Evolutionary conservation across 2,113 vertebrate species (phyloP).

Genomic region (Coptodon bakossiorum): DNA sequence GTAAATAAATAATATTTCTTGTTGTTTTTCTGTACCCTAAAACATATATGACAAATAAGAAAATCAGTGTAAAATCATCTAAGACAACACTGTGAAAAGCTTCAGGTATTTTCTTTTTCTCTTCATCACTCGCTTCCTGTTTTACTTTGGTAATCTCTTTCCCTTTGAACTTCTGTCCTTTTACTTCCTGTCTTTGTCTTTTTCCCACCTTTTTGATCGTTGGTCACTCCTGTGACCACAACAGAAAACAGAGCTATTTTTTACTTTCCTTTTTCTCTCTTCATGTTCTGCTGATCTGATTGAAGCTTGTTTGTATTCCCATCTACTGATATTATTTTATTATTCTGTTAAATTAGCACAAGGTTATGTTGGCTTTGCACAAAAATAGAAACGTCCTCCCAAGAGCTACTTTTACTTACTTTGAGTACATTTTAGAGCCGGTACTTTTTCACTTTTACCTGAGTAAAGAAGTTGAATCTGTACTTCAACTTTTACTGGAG

Average conservation of each 20-base stretch:
- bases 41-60: neutral
- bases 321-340: neutral
- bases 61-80: neutral
- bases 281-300: neutral
- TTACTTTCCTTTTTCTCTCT: neutral
- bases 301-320: neutral
- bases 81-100: neutral
- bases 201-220: neutral
- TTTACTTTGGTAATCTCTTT: neutral
- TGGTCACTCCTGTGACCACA: neutral
- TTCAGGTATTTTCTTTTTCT: neutral
- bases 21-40: neutral
- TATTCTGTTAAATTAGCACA: neutral
- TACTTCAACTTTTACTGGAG: neutral
- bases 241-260: neutral
- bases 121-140: neutral
- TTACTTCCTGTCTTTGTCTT: neutral
- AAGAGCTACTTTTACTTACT: neutral
- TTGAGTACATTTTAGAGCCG: neutral
- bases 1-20: neutral
- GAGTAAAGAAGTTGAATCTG: neutral
- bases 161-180: neutral
- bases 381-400: neutral
- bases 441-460: neutral
- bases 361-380: neutral